Evolutionary conservation across 2,888 invertebrate genomes (phyloP), one percentile per base, ranked within the genome.

Genomic region (Margaritifera margaritifera): DNA sequence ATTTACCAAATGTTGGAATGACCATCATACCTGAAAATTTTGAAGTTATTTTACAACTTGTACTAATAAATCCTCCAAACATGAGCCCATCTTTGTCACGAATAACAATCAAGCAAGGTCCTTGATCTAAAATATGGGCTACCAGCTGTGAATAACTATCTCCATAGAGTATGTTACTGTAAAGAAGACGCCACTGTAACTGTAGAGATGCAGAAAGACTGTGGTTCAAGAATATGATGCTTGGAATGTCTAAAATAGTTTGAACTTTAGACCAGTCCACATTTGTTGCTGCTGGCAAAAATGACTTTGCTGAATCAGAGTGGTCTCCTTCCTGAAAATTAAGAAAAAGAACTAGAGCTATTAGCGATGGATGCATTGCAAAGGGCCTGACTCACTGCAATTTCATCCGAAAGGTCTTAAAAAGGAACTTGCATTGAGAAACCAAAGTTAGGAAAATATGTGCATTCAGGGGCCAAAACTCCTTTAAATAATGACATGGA

Each of bases 1-100:
- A 25, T 20, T 18, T 20, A 20, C 2, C 19, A 24, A 3, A 8
- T 42, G 15, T 15, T 42, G 42, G 42, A 31, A 22, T 20, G 8
- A 22, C 19, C n/a, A 18, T 63, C 77, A 65, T 72, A 91, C 94
- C 97, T 68, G 91, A 91, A 90, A 95, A 97, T 84, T 94, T 94
- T 15, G 97, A 94, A 20, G 94, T 91, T 31, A 95, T 86, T 0
- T 91, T 88, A 96, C 96, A 97, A 65, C 94, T 92, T 24, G 92
- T 92, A 0, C 96, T 92, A 0, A 96, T 95, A 91, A 94, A 98
- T 19, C 96, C 97, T 1, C 97, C 98, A 91, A 98, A 98, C 53
- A 96, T 93, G 87, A 95, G 92, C 15, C 95, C 95, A 76, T 93
- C 92, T 74, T 92, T 93, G 86, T 96, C 95, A 72, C 86, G 86